Evolutionary conservation across 2,888 invertebrate species (phyloP).

Genomic region (Meteorus cinctellus): DNA sequence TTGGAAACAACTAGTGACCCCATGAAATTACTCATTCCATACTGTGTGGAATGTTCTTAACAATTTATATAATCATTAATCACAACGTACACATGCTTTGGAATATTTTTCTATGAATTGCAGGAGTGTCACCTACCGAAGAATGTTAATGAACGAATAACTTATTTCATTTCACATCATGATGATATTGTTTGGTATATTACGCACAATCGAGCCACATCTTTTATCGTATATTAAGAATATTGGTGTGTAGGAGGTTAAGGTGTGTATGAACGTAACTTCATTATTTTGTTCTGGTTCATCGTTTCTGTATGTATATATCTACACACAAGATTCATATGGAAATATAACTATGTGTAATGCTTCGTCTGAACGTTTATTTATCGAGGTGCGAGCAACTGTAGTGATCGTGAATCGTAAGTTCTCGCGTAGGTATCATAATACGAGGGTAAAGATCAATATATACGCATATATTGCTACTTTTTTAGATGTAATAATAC

Average conservation of each 20-base stretch:
- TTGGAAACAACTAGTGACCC: too few species aligned
- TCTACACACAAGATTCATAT: background rate
- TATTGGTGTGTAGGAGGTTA: background rate
- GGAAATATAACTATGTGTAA: background rate
- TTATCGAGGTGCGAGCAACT: background rate
- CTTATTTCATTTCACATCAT: background rate
- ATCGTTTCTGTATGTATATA: background rate
- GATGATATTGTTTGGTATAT: background rate
- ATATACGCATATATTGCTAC: slow-evolving; percentile 1
- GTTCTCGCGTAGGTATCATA: slow-evolving; percentile 6
- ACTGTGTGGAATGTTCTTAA: too few species aligned
- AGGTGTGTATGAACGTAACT: background rate
- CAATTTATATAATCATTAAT: background rate
- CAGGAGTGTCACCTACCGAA: background rate
- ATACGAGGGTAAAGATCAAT: slow-evolving; percentile 13
- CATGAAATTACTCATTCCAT: too few species aligned
- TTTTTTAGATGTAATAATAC: slow-evolving; percentile 2
- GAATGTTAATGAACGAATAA: background rate
- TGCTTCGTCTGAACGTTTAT: background rate
- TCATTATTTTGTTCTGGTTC: background rate
- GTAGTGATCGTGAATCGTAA: slow-evolving; percentile 15
- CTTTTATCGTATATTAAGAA: background rate
- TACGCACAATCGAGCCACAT: background rate
- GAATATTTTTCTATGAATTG: background rate
- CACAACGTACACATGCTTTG: background rate